Conservation (phyloP, 37 sponge, comb jelly and placozoan species). For the Cliona cf. orientalis region DNA sequence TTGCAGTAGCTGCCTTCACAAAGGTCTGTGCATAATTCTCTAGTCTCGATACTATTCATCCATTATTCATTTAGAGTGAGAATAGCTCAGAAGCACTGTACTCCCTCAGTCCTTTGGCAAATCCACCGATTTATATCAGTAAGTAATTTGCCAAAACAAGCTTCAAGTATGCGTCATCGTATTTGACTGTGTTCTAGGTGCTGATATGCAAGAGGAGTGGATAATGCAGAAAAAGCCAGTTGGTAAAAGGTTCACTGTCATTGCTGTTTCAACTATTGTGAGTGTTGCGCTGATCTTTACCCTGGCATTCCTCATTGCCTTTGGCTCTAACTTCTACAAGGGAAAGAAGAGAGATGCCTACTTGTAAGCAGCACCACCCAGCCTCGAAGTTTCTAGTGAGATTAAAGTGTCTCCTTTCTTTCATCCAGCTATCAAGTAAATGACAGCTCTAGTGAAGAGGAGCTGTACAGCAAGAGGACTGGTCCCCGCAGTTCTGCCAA, state of each 20-base stretch:
- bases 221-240: constrained; percentile 7
- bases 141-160: neutral
- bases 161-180: neutral
- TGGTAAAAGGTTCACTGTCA: neutral
- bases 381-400: neutral
- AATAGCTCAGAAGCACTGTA: neutral
- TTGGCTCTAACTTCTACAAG: constrained; percentile 13
- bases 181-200: constrained; percentile 8
- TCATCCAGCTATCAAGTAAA: neutral
- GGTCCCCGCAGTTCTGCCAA: neutral
- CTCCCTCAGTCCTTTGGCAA: constrained; percentile 30
- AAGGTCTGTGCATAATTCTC: neutral
- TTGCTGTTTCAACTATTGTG: constrained; percentile 5
- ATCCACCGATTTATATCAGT: constrained; percentile 46
- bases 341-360: constrained; percentile 39
- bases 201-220: constrained; percentile 40
- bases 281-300: constrained; percentile 19
- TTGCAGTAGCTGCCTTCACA: constrained; percentile 55
- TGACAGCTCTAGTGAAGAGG: constrained; percentile 23
- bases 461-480: neutral
- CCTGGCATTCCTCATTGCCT: constrained; percentile 17
- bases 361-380: constrained; percentile 14
- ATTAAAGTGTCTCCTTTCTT: neutral
- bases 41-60: neutral
- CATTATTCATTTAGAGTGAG: neutral